Base-by-base conservation (phyloP, 2,113 vertebrate genomes). In the Neolamprologus brichardi region DNA sequence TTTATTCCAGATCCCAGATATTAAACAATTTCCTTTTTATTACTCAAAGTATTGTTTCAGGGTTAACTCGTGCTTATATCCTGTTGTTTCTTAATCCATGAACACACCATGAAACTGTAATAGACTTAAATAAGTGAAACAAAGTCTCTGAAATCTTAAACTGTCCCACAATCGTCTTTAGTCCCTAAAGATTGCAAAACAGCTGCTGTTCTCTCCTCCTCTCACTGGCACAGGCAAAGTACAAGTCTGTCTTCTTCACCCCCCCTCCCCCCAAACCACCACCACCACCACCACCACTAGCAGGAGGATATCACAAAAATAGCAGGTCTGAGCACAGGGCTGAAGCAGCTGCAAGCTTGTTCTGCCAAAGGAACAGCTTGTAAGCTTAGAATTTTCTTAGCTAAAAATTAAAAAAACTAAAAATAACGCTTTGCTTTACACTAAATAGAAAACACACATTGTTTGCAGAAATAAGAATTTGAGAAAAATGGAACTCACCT, bases 191-290 rank as follows among this genome's bases (percentile, higher is more conserved):
- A 49, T 77, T 49, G 25, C 15, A 15, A 77, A 77, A 12, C 70
- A 77, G 70, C 41, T 30, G 70, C 6, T 77, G 25, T 49, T 7
- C 70, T 77, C 0, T 49, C 70, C 41, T 77, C 70, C 23, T 77
- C 9, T 12, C 41, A 30, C 20, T 28, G 67, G 39, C 14, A 18
- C 2, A 28, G 39, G 13, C 14, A 72, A 25, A 18, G 1, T 44
- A 75, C 5, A 25, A 75, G 15, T 75, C 70, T 28, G 15, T 28
- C 41, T 75, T 49, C 70, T 30, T 46, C 23, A 30, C 23, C 2
- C 2, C 11, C 11, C 6, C 7, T 0, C 9, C 9, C 5, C 20
- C 5, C n/a, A 6, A 11, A 7, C 17, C 6, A n/a, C 17, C 64
- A 15, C 13, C 23, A 25, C 54, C 12, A 32, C 56, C 14, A 10